Evolutionary conservation across 2,113 vertebrate genomes (phyloP), one percentile per base, ranked within the genome.

Genomic region (Myrmecobius fasciatus): DNA sequence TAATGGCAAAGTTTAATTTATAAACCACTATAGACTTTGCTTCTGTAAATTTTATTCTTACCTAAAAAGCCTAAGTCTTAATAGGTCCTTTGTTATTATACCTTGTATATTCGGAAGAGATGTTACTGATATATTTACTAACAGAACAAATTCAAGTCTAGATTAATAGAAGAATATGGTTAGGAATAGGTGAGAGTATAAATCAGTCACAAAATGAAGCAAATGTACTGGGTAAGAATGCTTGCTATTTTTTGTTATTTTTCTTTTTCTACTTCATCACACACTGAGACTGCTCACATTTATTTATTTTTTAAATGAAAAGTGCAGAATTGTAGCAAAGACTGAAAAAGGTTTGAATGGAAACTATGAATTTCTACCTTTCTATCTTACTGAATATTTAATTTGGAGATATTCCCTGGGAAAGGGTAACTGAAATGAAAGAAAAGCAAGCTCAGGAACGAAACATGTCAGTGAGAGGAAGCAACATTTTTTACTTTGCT

Each of bases 331-430:
- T 83, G 67, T 83, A 89, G 0, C 9, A 28, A 46, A 89, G 9
- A 51, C 60, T 25, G 24, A 83, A 90, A n/a, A 95, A 88, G 6
- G 53, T 89, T 96, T 67, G 14, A 53, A 91, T 94, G 89, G 54
- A 31, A 51, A 93, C 91, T 94, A 92, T 1, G 2, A 93, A 47
- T 8, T 53, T 53, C 3, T 67, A 17, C 8, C 91, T 89, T 52
- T 54, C 91, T 9, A 5, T 53, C 94, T 93, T 91, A 48, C 1
- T 25, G 3, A 94, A 11, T 52, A 11, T 67, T 95, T 26, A 53
- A 92, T 93, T 51, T 95, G 24, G 8, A 89, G 9, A 47, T 91
- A 89, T 89, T 96, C 91, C 26, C 12, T 90, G n/a, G 53, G 88
- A 94, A 96, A 51, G 3, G 3, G 49, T 48, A 6, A 53, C 25